A percentile compares a stretch with the other conserved stretches of the same genome.
phyloP scores from a whole-genome alignment of 1,140 invertebrate species.

The Meloidogyne chitwoodi region DNA sequence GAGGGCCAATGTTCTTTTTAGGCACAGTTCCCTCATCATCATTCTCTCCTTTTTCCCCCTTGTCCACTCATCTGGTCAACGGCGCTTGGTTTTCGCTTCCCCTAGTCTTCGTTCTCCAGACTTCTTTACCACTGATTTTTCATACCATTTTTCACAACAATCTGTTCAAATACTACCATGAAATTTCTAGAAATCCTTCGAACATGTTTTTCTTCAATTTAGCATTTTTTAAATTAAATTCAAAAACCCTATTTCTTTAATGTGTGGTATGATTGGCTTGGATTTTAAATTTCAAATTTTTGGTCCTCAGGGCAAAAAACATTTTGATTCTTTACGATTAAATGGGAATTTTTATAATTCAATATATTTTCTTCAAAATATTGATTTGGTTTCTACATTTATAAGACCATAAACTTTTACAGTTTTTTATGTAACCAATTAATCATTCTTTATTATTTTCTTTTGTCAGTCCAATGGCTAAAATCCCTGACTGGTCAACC shows the following conservation, averaged over 20 bases:
- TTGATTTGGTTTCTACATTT: background rate
- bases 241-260: background rate
- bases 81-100: background rate
- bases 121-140: background rate
- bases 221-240: background rate
- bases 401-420: background rate
- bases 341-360: too few relatives aligned
- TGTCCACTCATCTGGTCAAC: background rate
- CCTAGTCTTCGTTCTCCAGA: background rate
- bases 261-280: background rate
- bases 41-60: background rate
- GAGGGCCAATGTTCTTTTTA: background rate
- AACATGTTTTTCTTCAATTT: background rate
- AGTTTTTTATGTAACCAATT: background rate
- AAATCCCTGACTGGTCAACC: conserved; percentile 37
- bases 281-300: background rate
- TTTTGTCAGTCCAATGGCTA: background rate
- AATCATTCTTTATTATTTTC: background rate
- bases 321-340: background rate
- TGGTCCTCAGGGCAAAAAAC: too few relatives aligned
- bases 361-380: background rate
- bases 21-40: background rate
- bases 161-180: background rate
- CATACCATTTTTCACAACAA: background rate
- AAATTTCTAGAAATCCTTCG: background rate